phyloP scores from a whole-genome alignment of 92 coral and sea anemone species.

The Galaxea fascicularis region DNA sequence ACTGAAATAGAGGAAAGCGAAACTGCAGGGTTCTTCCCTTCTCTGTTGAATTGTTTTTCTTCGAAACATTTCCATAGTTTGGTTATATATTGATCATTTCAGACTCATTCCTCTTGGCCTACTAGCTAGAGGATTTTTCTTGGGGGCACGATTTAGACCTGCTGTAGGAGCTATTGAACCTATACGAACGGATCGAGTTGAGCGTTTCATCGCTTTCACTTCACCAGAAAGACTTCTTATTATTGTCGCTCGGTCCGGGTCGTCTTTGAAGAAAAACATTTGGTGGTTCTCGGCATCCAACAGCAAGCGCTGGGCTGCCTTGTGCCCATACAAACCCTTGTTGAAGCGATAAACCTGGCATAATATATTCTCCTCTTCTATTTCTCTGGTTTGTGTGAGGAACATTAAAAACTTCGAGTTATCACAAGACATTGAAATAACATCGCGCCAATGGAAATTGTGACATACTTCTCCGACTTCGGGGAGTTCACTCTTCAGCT shows the following conservation, averaged over 20 bases:
- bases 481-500: slow-evolving; percentile 57
- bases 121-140: slow-evolving; percentile 1
- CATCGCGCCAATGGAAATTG: slow-evolving; percentile 76
- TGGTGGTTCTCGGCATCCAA: slow-evolving; percentile 79
- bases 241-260: slow-evolving; percentile 31
- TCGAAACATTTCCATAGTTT: too few species aligned
- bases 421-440: slow-evolving; percentile 74
- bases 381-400: slow-evolving; percentile 22
- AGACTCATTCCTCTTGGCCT: slow-evolving; percentile 2
- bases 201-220: slow-evolving; percentile 14
- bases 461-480: slow-evolving; percentile 77
- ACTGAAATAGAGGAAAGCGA: too few species aligned
- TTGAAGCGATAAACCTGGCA: slow-evolving; percentile 61
- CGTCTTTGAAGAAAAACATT: slow-evolving; percentile 54
- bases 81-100: too few species aligned
- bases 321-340: slow-evolving; percentile 79
- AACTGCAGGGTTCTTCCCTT: too few species aligned
- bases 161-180: too few species aligned
- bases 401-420: slow-evolving; percentile 74
- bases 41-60: too few species aligned
- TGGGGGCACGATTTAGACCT: not conserved
- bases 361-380: not conserved
- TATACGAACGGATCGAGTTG: slow-evolving; percentile 16
- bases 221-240: slow-evolving; percentile 42
- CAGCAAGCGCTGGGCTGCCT: slow-evolving; percentile 79